Base-by-base conservation (phyloP, 2,888 invertebrate genomes). In the Prosapia bicincta region DNA sequence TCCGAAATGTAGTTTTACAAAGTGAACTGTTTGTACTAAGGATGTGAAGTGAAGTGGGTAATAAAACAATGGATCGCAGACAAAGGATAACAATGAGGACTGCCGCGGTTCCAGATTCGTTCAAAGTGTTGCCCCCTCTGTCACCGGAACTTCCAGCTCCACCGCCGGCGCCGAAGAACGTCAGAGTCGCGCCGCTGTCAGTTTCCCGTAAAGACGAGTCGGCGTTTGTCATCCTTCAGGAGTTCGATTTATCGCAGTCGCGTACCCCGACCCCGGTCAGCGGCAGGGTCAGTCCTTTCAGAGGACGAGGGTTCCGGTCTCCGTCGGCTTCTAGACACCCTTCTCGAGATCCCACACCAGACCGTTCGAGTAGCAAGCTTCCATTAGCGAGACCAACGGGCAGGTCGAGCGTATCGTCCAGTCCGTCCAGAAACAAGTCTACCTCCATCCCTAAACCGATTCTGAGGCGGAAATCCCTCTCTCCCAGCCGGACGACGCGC, bases 211-310 rank as follows among this genome's bases (percentile, higher is more conserved):
- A 78, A 69, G 80, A 80, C 69, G 79, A 79, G 72, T 77, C 90
- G 7, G 90, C 91, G 3, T 92, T 92, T 83, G 91, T 91, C 78
- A 92, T 92, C 79, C 86, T 92, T 76, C 87, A 90, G 15, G 90
- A 91, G 79, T 83, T 86, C 71, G 85, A 89, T 3, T 85, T 86
- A 20, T 82, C 83, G 0, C 30, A 66, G 15, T 76, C 78, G 32
- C 72, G 78, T 1, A 65, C 32, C 3, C 71, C 30, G 28, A 86
- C 86, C 78, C 83, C 84, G 15, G 20, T 54, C 13, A 82, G 85
- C 0, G 89, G 88, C 3, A 85, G 88, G 76, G 86, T 88, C 69
- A 90, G 90, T 10, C 91, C 90, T 1, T 90, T 90, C 78, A 87
- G 88, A 82, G 90, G 90, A 82, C 84, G 88, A 82, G 85, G 90